phyloP scores from a whole-genome alignment of 2,797 vertebrate genomes.

The Philypnodon macrostomus region DNA sequence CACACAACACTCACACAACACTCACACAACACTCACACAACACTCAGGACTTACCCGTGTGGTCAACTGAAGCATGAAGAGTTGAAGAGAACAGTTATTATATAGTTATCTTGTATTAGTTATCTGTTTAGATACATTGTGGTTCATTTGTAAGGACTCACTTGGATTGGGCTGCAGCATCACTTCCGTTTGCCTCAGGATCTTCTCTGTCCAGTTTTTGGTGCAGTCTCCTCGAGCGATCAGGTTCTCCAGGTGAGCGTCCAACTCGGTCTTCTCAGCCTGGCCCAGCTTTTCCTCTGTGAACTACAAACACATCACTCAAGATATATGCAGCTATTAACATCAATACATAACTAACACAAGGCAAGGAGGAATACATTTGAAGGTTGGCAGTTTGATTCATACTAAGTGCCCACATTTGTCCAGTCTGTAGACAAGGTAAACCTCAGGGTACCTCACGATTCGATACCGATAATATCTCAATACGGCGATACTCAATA shows the following conservation, averaged over 20 bases:
- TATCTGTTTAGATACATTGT: background rate
- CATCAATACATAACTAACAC: background rate
- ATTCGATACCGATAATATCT: too few species aligned
- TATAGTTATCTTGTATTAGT: conserved; percentile 16
- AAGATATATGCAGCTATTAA: too few species aligned
- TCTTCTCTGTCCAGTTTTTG: conserved; percentile 98
- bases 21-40: conserved; percentile 25
- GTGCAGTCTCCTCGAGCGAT: conserved; percentile 88
- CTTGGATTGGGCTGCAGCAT: conserved; percentile 96
- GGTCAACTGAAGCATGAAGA: conserved; percentile 77
- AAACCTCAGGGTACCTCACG: too few species aligned
- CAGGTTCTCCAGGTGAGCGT: conserved; percentile 91
- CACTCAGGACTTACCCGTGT: conserved; percentile 74
- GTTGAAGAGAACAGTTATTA: conserved; percentile 58
- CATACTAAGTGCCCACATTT: too few species aligned
- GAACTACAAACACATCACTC: conserved; percentile 74
- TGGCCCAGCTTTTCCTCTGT: conserved; percentile 96
- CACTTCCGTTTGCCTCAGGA: conserved; percentile 90
- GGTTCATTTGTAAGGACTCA: conserved; percentile 70
- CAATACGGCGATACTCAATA: too few species aligned
- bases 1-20: conserved; percentile 19
- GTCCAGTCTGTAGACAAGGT: too few species aligned
- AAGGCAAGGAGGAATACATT: background rate
- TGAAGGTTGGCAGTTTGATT: too few species aligned
- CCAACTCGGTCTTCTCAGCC: conserved; percentile 94